Evolutionary conservation across 2,797 vertebrate species (phyloP).

Genomic region (Pyrocephalus nanus): DNA sequence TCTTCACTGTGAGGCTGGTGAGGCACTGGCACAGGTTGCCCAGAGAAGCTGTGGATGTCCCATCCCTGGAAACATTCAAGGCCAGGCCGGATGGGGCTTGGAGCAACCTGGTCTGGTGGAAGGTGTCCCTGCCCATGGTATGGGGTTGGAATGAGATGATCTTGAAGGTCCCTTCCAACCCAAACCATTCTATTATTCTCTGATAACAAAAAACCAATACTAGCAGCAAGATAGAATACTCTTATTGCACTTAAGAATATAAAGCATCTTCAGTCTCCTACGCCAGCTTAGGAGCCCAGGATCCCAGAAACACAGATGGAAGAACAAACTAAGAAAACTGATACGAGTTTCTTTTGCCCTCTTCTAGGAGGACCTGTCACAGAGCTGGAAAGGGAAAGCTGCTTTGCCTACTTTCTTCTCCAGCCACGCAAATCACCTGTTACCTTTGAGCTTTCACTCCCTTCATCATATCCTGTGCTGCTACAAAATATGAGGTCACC

Average conservation of each 20-base stretch:
- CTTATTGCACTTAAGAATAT: neutral
- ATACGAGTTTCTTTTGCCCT: neutral
- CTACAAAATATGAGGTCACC: neutral
- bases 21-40: neutral
- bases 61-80: neutral
- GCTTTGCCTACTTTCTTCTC: neutral
- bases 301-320: neutral
- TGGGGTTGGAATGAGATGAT: accelerated
- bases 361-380: neutral
- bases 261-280: neutral
- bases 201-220: neutral
- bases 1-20: neutral
- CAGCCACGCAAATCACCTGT: neutral
- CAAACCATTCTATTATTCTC: neutral
- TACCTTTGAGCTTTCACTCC: neutral
- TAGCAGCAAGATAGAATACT: neutral
- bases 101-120: neutral
- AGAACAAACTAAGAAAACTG: neutral
- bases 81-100: neutral
- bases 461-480: neutral
- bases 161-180: neutral
- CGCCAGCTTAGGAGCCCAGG: neutral
- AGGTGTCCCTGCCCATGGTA: neutral
- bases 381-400: neutral
- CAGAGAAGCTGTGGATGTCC: neutral